Base-by-base conservation (phyloP, 2,113 vertebrate genomes). In the Calidris pugnax region DNA sequence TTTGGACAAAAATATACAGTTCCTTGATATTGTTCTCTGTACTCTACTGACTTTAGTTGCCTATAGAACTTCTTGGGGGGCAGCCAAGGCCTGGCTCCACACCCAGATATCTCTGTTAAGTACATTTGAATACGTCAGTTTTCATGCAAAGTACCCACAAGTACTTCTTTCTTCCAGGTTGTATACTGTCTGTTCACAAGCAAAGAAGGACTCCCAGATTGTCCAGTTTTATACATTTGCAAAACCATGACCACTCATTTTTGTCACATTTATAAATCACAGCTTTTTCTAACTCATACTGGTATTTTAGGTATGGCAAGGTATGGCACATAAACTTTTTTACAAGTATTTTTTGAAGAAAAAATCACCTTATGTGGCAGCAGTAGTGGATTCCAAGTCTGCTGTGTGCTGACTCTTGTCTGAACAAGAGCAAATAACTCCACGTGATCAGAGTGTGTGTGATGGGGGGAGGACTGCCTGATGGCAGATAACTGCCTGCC, bases 381-480 rank as follows among this genome's bases (percentile, higher is more conserved):
- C 24, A 76, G 28, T 20, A 83, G 82, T 1, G 2, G 48, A 62
- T 62, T 53, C 33, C 27, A 69, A 76, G n/a, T 43, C 35, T 68
- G 48, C 74, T 7, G 2, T 16, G n/a, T 48, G 71, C 53, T 47
- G 35, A 23, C 57, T 59, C 41, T 77, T 67, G 39, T 18, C 32
- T 41, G 47, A 89, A 23, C 7, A 27, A 41, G 28, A 68, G 6
- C 68, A 67, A 75, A 82, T 21, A 51, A 11, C 23, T 85, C 53
- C 85, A 74, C 0, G 2, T 83, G 90, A 93, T 56, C 45, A 57
- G 48, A 0, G 0, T 10, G 59, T 55, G n/a, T 2, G 1, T 77
- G 83, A 9, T 35, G 26, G 5, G 37, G 19, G 14, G 39, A 88
- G 35, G 18, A 33, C 39, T 73, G 32, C 33, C 63, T 68, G 53